Evolutionary conservation across 2,113 vertebrate genomes (phyloP).

Genomic region (Mixornis gularis): DNA sequence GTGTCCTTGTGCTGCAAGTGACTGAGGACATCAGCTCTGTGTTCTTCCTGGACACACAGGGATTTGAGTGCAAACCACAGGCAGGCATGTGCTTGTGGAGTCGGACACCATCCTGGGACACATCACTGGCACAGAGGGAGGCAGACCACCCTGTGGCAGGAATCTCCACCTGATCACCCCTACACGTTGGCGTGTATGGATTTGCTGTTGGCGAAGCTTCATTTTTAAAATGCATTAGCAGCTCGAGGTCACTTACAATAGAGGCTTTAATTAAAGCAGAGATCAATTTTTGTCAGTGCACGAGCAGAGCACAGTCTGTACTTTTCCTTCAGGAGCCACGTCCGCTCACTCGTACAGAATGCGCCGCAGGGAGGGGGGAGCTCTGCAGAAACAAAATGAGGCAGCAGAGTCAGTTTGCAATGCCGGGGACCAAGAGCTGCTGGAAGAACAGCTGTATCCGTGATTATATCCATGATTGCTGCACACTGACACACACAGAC

Average conservation of each 20-base stretch:
- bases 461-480: not conserved
- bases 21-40: not conserved
- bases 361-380: not conserved
- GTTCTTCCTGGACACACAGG: rapidly evolving
- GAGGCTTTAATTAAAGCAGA: conserved; percentile 65
- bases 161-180: not conserved
- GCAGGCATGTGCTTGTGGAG: rapidly evolving
- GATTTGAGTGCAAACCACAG: not conserved
- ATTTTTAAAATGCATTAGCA: conserved; percentile 44
- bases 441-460: not conserved
- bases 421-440: not conserved
- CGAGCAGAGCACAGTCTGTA: conserved; percentile 55
- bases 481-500: rapidly evolving
- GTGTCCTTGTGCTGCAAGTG: not conserved
- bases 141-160: not conserved
- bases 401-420: not conserved
- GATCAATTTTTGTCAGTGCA: conserved; percentile 59
- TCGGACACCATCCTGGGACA: not conserved
- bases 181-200: not conserved
- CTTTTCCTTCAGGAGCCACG: conserved; percentile 49
- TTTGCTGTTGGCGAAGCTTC: not conserved
- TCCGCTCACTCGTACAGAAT: not conserved
- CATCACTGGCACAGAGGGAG: rapidly evolving
- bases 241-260: conserved; percentile 54
- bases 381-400: not conserved